Evolutionary conservation across 2,888 invertebrate species (phyloP).

Genomic region (Cabera pusaria): DNA sequence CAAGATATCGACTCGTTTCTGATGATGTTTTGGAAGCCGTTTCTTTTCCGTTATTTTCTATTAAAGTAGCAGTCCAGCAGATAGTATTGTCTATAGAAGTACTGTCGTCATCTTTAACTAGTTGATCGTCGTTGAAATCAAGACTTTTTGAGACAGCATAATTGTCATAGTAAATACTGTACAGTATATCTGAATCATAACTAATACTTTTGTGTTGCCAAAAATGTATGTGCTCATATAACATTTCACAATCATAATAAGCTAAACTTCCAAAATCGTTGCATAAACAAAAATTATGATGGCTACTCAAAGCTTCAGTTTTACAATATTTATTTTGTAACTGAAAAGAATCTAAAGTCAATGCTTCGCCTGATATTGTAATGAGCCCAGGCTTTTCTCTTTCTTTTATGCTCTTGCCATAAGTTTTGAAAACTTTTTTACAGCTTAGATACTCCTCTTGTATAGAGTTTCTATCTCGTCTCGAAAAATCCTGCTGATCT

Average conservation of each 20-base stretch:
- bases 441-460: constrained; percentile 5
- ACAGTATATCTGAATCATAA: constrained; percentile 44
- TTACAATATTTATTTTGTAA: constrained; percentile 9
- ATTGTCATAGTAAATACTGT: constrained; percentile 55
- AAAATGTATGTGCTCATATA: constrained; percentile 67
- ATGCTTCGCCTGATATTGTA: constrained; percentile 1
- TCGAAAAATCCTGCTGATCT: constrained; percentile 63
- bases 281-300: constrained; percentile 54
- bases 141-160: constrained; percentile 3
- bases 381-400: constrained; percentile 17
- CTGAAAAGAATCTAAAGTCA: constrained; percentile 8
- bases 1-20: too few species aligned
- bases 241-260: constrained; percentile 43
- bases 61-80: constrained; percentile 17
- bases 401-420: constrained; percentile 38
- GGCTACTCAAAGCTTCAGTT: constrained; percentile 4
- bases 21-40: not conserved
- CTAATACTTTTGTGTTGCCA: constrained; percentile 37
- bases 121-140: constrained; percentile 14
- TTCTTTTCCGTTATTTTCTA: constrained; percentile 5
- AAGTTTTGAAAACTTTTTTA: constrained; percentile 45
- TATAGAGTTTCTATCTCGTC: constrained; percentile 55
- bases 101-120: not conserved
- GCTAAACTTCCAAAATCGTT: constrained; percentile 60
- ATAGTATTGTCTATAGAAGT: not conserved